Evolutionary conservation across 1,140 invertebrate genomes (phyloP), one percentile per base, ranked within the genome.

Genomic region (Hypsibius dujardini): DNA sequence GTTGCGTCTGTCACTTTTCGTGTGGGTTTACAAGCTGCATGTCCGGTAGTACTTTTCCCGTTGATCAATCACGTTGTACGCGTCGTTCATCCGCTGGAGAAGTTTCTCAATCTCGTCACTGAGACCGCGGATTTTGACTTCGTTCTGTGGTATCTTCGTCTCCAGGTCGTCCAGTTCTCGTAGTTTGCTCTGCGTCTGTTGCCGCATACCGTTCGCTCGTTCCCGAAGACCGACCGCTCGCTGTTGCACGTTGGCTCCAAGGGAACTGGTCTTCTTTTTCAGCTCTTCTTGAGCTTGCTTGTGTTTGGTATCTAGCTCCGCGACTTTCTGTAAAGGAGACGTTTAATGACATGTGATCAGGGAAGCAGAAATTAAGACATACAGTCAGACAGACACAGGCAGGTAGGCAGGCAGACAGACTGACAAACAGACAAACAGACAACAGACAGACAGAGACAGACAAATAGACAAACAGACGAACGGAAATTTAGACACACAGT

Each of bases 41-140:
- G 62, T 67, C 42, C 62, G 62, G 42, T 67, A 67, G 42, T 15
- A 45, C 62, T 67, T 67, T 67, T 67, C 62, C 12, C 62, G 62
- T 12, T 12, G 12, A 67, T 67, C 62, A 42, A 67, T 67, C 7
- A 67, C 62, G 62, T 3, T 15, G 42, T 67, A 67, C 12, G 62
- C 62, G 7, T 67, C 12, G 42, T 67, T 67, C 62, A 67, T 67
- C 62, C 62, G 12, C 62, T 42, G 12, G 12, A 67, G 42, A 7
- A 67, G 42, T 67, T 67, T 42, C 3, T 67, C 62, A 15, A 67
- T 67, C 42, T 67, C 62, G 3, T 3, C 7, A 42, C 62, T 67
- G 62, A 67, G 12, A 12, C 42, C 3, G 3, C 42, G 12, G 12
- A 67, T 67, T 42, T 67, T 67, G 12, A 7, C 12, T 45, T 67